phyloP scores from a whole-genome alignment of 2,888 invertebrate genomes.

The Dryococelus australis region DNA sequence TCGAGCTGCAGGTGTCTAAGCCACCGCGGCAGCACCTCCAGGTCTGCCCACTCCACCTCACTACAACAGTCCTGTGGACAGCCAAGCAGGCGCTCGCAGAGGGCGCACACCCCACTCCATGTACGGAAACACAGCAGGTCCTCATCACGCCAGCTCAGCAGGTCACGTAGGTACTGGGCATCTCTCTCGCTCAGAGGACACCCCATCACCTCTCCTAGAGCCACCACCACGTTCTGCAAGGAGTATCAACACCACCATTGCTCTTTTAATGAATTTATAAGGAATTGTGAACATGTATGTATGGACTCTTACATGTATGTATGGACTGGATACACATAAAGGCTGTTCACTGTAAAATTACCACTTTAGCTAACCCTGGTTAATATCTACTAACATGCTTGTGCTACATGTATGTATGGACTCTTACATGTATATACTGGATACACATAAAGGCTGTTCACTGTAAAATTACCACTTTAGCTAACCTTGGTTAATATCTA shows the following conservation, averaged over 20 bases:
- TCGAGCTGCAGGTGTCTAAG: slow-evolving; percentile 58
- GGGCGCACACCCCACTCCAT: slow-evolving; percentile 81
- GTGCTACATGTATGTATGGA: no score
- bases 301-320: no score
- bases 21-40: slow-evolving; percentile 69
- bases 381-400: no score
- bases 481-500: no score
- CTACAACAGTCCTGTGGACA: slow-evolving; percentile 73
- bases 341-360: no score
- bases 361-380: no score
- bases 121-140: slow-evolving; percentile 71
- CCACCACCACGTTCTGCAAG: slow-evolving; percentile 63
- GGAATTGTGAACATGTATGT: no score
- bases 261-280: not conserved
- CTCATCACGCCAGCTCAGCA: slow-evolving; percentile 64
- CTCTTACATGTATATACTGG: no score
- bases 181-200: slow-evolving; percentile 64
- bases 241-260: not conserved
- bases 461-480: no score
- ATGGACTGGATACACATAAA: no score
- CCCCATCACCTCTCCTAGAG: slow-evolving; percentile 71
- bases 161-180: slow-evolving; percentile 58
- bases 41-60: slow-evolving; percentile 76
- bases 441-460: no score
- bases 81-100: slow-evolving; percentile 75